phyloP scores from a whole-genome alignment of 2,888 invertebrate species.

The Acronicta aceris region DNA sequence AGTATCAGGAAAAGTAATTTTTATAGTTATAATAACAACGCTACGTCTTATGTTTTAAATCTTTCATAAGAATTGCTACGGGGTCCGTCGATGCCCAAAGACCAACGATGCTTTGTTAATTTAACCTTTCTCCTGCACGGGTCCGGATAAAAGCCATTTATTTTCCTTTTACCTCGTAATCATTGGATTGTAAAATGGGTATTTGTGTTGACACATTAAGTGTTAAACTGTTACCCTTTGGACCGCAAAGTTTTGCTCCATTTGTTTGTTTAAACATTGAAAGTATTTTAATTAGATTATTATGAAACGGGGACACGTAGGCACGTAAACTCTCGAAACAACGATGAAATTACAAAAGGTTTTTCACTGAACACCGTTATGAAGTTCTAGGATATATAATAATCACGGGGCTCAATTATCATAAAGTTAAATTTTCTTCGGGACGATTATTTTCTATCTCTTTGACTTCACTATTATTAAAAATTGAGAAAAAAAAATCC shows the following conservation, averaged over 20 bases:
- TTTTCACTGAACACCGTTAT: no score
- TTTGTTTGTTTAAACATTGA: constrained; percentile 7
- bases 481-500: not conserved
- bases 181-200: constrained; percentile 49
- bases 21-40: constrained; percentile 2
- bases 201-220: constrained; percentile 42
- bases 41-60: constrained; percentile 25
- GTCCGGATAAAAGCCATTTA: constrained; percentile 50
- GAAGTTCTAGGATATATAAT: no score
- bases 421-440: no score
- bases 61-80: constrained; percentile 19
- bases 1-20: no score
- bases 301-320: no score
- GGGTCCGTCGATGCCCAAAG: constrained; percentile 58
- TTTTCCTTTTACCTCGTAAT: constrained; percentile 44
- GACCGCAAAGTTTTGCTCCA: constrained; percentile 8
- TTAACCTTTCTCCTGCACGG: constrained; percentile 55
- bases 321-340: no score
- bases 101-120: constrained; percentile 62
- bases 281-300: not conserved
- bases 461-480: not conserved
- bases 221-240: constrained; percentile 27
- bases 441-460: no score
- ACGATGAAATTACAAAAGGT: no score
- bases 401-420: no score